Conservation (phyloP, 2,797 vertebrate species). For the Ctenopoma kingsleyae region DNA sequence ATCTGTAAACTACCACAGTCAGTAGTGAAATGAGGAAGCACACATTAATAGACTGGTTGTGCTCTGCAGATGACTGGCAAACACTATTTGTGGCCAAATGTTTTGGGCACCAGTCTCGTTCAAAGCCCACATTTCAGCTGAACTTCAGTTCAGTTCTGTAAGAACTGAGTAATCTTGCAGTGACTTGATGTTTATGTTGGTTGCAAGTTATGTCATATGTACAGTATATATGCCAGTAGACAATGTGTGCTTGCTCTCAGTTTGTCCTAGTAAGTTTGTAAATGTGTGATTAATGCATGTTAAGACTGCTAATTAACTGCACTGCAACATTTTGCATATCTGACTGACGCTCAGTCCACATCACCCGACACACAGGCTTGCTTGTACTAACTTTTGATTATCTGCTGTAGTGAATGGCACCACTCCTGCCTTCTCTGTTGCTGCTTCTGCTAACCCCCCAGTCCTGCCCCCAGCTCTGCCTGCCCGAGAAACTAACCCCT, state of each 20-base stretch:
- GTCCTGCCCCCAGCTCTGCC: constrained; percentile 88
- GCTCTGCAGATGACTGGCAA: neutral
- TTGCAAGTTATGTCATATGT: neutral
- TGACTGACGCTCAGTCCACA: constrained; percentile 4
- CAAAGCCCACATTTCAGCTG: constrained; percentile 8
- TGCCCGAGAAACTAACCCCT: constrained; percentile 98
- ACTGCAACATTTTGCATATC: constrained; percentile 45
- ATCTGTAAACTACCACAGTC: neutral
- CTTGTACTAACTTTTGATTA: constrained; percentile 60
- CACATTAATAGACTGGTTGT: constrained; percentile 1
- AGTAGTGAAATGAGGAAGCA: neutral
- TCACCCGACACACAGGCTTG: constrained; percentile 30
- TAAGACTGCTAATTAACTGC: constrained; percentile 32
- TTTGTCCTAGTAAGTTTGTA: constrained; percentile 5
- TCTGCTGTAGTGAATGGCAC: constrained; percentile 96
- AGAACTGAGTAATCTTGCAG: neutral
- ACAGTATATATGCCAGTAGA: neutral
- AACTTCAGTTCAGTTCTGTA: constrained; percentile 7
- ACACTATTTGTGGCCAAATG: constrained; percentile 2
- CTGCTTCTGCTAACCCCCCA: constrained; percentile 82
- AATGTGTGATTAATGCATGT: constrained; percentile 20
- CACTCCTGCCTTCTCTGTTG: constrained; percentile 87
- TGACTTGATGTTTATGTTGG: neutral
- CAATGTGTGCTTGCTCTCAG: constrained; percentile 4
- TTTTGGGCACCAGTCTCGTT: constrained; percentile 3